Evolutionary conservation across 2,888 invertebrate species (phyloP).

Genomic region (Dolichomitus sp.): DNA sequence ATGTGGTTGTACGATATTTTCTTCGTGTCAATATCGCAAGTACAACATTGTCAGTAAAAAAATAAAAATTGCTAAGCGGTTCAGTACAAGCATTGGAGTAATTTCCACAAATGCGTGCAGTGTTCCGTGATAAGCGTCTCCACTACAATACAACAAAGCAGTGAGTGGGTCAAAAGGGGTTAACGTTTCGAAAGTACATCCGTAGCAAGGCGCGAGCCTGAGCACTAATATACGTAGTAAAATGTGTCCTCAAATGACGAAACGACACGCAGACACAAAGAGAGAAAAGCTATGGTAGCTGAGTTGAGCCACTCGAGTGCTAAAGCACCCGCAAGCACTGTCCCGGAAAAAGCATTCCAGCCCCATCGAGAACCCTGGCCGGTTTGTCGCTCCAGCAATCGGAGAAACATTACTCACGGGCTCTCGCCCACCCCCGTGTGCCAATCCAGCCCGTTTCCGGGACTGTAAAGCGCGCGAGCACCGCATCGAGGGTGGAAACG

Average conservation of each 20-base stretch:
- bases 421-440: slow-evolving; percentile 78
- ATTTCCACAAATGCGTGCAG: slow-evolving; percentile 34
- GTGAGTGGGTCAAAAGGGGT: slow-evolving; percentile 39
- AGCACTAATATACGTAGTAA: neutral
- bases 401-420: slow-evolving; percentile 83
- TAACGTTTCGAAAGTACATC: slow-evolving; percentile 16
- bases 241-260: slow-evolving; percentile 25
- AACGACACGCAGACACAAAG: slow-evolving; percentile 5
- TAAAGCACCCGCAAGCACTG: slow-evolving; percentile 59
- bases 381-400: slow-evolving; percentile 71
- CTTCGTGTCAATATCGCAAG: neutral
- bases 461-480: slow-evolving; percentile 59
- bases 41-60: neutral
- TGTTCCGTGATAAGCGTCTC: slow-evolving; percentile 53
- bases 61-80: neutral
- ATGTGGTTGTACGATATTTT: no score
- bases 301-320: slow-evolving; percentile 47
- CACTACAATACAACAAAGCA: slow-evolving; percentile 21
- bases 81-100: neutral
- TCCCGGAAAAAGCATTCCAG: slow-evolving; percentile 71
- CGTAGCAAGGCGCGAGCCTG: slow-evolving; percentile 25
- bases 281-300: slow-evolving; percentile 19
- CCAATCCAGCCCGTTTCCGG: slow-evolving; percentile 30
- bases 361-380: slow-evolving; percentile 55
- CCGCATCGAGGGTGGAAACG: slow-evolving; percentile 34